Conservation (phyloP, 1,140 invertebrate species). For the Centruroides vittatus region DNA sequence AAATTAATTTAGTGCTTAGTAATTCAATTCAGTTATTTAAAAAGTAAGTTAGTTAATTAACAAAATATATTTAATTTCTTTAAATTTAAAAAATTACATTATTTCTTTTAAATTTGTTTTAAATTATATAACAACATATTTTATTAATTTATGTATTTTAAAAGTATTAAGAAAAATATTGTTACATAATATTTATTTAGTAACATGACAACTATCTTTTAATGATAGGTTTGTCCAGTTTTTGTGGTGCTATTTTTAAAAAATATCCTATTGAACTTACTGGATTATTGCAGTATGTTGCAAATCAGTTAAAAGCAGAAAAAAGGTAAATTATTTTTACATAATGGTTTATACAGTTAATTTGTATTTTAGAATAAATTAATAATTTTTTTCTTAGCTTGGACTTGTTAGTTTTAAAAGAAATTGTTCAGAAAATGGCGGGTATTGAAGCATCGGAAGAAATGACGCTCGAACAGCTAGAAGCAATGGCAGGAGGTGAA, state of each 20-base stretch:
- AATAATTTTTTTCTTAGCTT: conserved; percentile 40
- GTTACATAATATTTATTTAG: not conserved
- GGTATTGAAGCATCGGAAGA: conserved; percentile 94
- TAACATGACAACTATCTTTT: conserved; percentile 14
- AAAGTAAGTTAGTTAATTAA: too few relatives aligned
- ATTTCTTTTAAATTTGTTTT: too few relatives aligned
- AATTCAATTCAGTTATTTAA: too few relatives aligned
- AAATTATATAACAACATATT: too few relatives aligned
- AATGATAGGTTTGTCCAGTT: conserved; percentile 55
- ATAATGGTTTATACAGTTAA: not conserved
- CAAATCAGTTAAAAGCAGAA: conserved; percentile 89
- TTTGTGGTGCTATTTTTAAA: conserved; percentile 90
- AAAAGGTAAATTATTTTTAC: conserved; percentile 40
- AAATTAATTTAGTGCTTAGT: too few relatives aligned
- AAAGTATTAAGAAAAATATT: too few relatives aligned
- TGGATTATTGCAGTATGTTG: conserved; percentile 89
- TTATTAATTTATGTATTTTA: too few relatives aligned
- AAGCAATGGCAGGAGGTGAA: conserved; percentile 93
- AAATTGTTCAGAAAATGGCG: conserved; percentile 98
- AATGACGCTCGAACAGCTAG: conserved; percentile 88
- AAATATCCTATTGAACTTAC: conserved; percentile 94
- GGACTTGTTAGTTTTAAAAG: conserved; percentile 88
- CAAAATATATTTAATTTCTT: too few relatives aligned
- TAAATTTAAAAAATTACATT: too few relatives aligned
- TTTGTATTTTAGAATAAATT: not conserved